Evolutionary conservation across 1,140 invertebrate species (phyloP).

Genomic region (Lepidurus apus): DNA sequence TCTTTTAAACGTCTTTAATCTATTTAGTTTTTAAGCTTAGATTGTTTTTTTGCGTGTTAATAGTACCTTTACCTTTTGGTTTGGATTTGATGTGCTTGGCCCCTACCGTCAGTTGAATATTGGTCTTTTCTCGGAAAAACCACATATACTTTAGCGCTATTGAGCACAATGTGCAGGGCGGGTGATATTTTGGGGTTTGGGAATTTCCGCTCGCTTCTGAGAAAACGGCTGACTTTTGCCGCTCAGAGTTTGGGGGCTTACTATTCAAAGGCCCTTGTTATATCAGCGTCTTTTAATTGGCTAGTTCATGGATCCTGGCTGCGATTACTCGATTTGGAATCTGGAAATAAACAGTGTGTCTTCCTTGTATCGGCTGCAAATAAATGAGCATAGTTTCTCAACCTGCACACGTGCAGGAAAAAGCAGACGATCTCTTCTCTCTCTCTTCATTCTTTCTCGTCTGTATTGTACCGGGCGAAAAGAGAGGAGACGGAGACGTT

Average conservation of each 20-base stretch:
- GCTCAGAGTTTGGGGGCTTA: background rate
- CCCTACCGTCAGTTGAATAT: background rate
- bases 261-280: background rate
- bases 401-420: no score
- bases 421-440: background rate
- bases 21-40: background rate
- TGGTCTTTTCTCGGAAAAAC: slow-evolving; percentile 1
- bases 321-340: no score
- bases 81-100: background rate
- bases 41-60: background rate
- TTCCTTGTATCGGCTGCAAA: no score
- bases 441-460: background rate
- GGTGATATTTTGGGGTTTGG: slow-evolving; percentile 18
- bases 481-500: background rate
- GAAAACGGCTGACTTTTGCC: background rate
- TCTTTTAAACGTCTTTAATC: no score
- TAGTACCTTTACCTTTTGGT: background rate
- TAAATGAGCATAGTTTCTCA: no score
- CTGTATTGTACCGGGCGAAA: slow-evolving; percentile 18
- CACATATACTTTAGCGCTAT: background rate
- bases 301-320: no score
- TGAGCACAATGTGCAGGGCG: slow-evolving; percentile 10
- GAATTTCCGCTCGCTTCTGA: slow-evolving; percentile 14
- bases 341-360: no score
- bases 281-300: no score